phyloP scores from a whole-genome alignment of 1,140 invertebrate species.

The Zaprionus vittiger region DNA sequence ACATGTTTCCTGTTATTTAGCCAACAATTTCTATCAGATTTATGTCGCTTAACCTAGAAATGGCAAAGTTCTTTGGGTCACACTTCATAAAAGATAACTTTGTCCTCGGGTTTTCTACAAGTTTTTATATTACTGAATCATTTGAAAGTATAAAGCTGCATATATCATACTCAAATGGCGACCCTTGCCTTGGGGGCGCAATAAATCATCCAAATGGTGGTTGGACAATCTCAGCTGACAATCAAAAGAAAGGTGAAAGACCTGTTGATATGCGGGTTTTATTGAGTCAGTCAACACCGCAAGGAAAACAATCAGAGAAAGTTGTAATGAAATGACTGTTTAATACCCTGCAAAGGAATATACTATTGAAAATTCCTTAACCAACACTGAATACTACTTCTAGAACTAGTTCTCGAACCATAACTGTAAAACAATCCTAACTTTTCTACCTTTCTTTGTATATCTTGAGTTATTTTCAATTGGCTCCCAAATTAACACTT shows the following conservation, averaged over 20 bases:
- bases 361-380: too few species aligned
- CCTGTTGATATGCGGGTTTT: not conserved
- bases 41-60: not conserved
- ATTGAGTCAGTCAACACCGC: not conserved
- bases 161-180: too few species aligned
- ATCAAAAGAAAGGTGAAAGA: not conserved
- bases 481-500: too few species aligned
- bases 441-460: too few species aligned
- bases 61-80: not conserved
- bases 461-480: too few species aligned
- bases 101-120: too few species aligned
- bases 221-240: conserved; percentile 1
- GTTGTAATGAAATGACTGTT: not conserved
- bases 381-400: too few species aligned
- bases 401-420: not conserved
- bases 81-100: too few species aligned
- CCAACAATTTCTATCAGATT: not conserved
- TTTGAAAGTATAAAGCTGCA: too few species aligned
- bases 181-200: not conserved
- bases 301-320: not conserved
- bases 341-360: not conserved
- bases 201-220: not conserved
- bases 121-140: too few species aligned
- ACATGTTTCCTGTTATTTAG: not conserved
- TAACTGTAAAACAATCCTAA: too few species aligned